Evolutionary conservation across 2,113 vertebrate species (phyloP).

Genomic region (rat (Rattus norvegicus)): DNA sequence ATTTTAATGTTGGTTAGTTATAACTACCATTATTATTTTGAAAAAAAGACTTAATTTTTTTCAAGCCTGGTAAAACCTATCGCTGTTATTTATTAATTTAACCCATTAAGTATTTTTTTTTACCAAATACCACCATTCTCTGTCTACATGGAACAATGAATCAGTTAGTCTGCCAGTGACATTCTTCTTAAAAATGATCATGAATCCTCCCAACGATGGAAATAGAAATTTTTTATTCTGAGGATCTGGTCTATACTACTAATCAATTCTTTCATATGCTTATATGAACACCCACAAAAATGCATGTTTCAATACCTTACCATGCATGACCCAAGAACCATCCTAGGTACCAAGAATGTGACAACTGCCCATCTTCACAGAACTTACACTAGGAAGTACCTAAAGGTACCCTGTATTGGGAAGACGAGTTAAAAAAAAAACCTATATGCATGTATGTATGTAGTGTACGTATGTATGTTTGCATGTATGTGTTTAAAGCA

Average conservation of each 20-base stretch:
- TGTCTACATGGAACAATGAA: background rate
- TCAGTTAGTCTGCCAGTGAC: background rate
- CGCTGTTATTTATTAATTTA: background rate
- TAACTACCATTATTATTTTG: background rate
- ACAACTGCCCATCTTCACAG: background rate
- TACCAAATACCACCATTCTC: background rate
- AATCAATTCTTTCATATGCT: background rate
- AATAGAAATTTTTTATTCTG: background rate
- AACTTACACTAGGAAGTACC: background rate
- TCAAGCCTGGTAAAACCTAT: background rate
- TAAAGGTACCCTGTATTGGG: background rate
- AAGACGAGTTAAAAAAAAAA: background rate
- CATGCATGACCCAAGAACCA: background rate
- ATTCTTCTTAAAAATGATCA: background rate
- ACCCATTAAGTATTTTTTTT: background rate
- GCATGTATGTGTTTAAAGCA: background rate
- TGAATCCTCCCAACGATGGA: no score
- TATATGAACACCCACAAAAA: background rate
- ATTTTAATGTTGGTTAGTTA: background rate
- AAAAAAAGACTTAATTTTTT: background rate
- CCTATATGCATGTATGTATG: no score
- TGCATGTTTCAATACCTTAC: background rate
- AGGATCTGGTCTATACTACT: background rate
- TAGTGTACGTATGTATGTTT: background rate
- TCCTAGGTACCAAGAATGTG: background rate